A percentile compares a stretch with the other conserved stretches of the same genome.
Conservation (phyloP, 2,113 vertebrate species). For the Gallinago media region DNA sequence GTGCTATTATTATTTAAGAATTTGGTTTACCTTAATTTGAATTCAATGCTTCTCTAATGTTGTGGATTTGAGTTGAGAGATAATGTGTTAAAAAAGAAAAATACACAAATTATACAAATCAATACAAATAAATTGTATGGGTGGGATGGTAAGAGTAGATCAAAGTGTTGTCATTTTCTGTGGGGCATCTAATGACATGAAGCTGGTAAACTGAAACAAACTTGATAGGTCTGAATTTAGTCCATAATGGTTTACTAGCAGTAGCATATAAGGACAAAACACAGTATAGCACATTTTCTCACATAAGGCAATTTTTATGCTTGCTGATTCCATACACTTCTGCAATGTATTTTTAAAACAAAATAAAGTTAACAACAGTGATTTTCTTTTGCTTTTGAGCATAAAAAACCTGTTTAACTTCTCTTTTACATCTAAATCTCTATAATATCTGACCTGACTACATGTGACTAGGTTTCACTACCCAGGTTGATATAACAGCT, state of each 20-base stretch:
- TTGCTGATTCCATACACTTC: neutral
- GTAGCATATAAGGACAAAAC: neutral
- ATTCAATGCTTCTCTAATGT: conserved; percentile 25
- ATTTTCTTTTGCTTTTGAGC: neutral
- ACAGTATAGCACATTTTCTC: neutral
- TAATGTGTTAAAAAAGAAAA: neutral
- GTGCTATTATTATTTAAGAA: conserved; percentile 64
- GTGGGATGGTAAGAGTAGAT: neutral
- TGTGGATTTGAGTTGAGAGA: neutral
- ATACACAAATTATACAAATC: neutral
- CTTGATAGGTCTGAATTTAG: neutral
- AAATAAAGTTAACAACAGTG: neutral
- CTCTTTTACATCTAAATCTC: neutral
- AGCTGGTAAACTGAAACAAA: neutral
- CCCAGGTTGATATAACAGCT: neutral
- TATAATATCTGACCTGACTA: neutral
- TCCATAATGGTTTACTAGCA: neutral
- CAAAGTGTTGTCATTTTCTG: neutral
- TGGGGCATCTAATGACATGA: neutral
- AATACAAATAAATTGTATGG: neutral
- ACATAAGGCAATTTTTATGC: neutral
- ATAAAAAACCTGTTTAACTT: neutral
- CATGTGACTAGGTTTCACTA: neutral
- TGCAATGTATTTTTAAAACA: neutral
- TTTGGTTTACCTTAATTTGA: conserved; percentile 49